Evolutionary conservation across 2,888 invertebrate species (phyloP).

Genomic region (Calameuta idolon): DNA sequence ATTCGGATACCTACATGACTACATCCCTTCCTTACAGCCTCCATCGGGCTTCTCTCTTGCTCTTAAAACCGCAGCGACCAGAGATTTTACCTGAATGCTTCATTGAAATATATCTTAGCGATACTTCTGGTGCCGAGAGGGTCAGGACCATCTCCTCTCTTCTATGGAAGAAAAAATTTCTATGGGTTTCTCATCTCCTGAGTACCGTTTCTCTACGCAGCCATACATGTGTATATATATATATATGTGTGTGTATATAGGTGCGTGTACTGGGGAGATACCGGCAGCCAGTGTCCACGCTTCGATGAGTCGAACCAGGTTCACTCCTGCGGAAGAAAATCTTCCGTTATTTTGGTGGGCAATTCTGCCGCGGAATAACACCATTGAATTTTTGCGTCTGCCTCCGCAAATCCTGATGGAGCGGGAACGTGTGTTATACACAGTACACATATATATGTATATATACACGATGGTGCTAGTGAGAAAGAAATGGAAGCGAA

Average conservation of each 20-base stretch:
- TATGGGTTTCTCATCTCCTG: slow-evolving; percentile 11
- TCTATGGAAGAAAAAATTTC: slow-evolving; percentile 5
- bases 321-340: neutral
- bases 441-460: neutral
- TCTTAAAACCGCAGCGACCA: slow-evolving; percentile 35
- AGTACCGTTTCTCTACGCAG: slow-evolving; percentile 3
- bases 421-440: neutral
- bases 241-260: slow-evolving; percentile 13
- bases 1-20: slow-evolving; percentile 37
- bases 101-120: slow-evolving; percentile 43
- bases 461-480: neutral
- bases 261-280: slow-evolving; percentile 24
- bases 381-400: neutral
- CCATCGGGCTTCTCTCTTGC: neutral
- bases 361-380: slow-evolving; percentile 1
- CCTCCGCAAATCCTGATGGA: neutral
- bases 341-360: slow-evolving; percentile 1
- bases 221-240: slow-evolving; percentile 13
- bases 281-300: slow-evolving; percentile 21
- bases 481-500: neutral
- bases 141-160: neutral
- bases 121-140: slow-evolving; percentile 25
- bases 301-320: slow-evolving; percentile 11
- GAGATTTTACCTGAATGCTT: slow-evolving; percentile 38
- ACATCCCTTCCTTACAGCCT: neutral